Base-by-base conservation (phyloP, 2,797 vertebrate species). In the Sparidentex hasta region DNA sequence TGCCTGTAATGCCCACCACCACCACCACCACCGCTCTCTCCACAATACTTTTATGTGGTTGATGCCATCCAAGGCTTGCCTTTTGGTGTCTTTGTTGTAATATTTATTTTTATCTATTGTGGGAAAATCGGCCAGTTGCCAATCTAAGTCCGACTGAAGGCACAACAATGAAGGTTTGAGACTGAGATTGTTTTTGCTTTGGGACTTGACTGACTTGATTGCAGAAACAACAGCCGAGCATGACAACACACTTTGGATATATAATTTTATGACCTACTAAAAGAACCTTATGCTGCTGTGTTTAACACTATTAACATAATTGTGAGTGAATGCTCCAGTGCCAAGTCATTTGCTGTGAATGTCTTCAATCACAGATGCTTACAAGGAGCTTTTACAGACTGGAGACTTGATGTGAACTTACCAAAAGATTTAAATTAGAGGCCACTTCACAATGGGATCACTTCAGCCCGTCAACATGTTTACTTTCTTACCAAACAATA, bases 1-100 rank as follows among this genome's bases (percentile, higher is more conserved):
- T 44, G 73, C 66, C 55, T 76, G 61, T n/a, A 51, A 64, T 21
- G 59, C 25, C 55, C 65, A 50, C 47, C 80, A 12, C 52, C 38
- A 41, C 57, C 65, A 25, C 43, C 51, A 29, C 51, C 78, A 16
- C 27, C 38, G 23, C 50, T 18, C 50, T 33, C 9, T 55, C 57
- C 38, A 23, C 64, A 47, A 76, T 18, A 75, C 48, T 48, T 54
- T 14, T 54, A 56, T 58, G 25, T 13, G 20, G 44, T 41, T 65
- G 11, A 43, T 62, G 68, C 18, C 27, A 48, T 44, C 46, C 12
- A 5, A 13, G 18, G 50, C 51, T 7, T 2, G 11, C 29, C 23
- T 50, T 51, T 41, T 18, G 3, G 21, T 25, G 1, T 66, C 38
- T 55, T 55, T 61, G 43, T 21, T 29, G 5, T 46, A 21, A 12